These are phyloP conservation scores for Bathybates hornii DNA, from an alignment of 2,113 vertebrate genomes.

Conservation along the genomic window DNA sequence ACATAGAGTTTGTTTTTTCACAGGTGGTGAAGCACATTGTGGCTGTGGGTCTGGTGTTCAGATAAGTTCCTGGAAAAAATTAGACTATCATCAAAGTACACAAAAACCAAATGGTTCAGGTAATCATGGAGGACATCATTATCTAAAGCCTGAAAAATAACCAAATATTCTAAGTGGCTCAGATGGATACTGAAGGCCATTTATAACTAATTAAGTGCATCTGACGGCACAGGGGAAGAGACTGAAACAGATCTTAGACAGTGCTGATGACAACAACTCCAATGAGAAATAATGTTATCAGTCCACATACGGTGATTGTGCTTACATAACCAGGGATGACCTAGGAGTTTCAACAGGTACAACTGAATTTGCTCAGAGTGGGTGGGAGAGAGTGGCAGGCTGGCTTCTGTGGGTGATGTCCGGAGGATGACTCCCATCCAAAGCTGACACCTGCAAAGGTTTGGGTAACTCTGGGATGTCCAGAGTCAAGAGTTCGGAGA, in stretches of 20 bases:
- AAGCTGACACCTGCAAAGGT: not conserved
- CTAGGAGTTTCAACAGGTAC: not conserved
- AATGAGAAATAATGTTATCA: not conserved
- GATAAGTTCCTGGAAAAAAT: not conserved
- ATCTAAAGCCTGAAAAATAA: not conserved
- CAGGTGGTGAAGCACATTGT: not conserved
- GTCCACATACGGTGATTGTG: not conserved
- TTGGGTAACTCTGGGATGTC: not conserved
- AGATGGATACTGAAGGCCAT: not conserved
- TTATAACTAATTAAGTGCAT: not conserved
- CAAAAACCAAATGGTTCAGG: not conserved
- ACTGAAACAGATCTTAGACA: not conserved
- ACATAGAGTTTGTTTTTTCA: not conserved
- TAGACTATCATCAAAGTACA: accelerated
- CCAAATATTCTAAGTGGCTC: not conserved
- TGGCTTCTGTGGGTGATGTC: not conserved
- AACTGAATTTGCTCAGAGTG: not conserved
- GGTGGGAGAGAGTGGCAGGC: not conserved
- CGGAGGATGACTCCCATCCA: not conserved
- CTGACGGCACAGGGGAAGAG: not conserved
- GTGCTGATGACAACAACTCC: not conserved
- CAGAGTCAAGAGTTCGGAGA: accelerated
- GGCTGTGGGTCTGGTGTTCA: not conserved
- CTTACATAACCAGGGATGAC: accelerated
- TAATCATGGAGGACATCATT: not conserved